A percentile compares a stretch with the other conserved stretches of the same genome.
phyloP scores from a whole-genome alignment of 2,888 invertebrate genomes.

The Platycheirus albimanus region DNA sequence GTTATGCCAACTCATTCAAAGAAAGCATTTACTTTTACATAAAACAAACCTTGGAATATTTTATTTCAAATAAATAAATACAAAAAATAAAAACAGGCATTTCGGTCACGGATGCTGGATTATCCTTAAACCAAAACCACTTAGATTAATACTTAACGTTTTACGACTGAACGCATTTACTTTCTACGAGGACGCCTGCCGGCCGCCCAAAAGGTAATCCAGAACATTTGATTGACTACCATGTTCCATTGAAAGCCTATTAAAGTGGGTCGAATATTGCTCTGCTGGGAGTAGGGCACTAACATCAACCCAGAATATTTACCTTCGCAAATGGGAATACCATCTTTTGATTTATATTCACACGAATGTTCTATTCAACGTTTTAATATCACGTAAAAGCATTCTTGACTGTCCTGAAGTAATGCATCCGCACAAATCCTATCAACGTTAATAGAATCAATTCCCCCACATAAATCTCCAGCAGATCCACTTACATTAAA shows the following conservation, averaged over 20 bases:
- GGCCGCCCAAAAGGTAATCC: not conserved
- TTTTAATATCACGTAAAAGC: not conserved
- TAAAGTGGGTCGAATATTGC: not conserved
- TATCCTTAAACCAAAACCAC: not conserved
- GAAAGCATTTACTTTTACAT: too few species aligned
- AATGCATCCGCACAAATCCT: slow-evolving; percentile 21
- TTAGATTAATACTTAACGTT: not conserved
- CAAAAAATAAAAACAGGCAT: not conserved
- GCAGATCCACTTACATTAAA: slow-evolving; percentile 58
- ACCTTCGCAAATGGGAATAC: not conserved
- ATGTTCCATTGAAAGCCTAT: not conserved
- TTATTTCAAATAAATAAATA: too few species aligned
- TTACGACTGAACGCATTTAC: not conserved
- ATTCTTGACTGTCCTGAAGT: slow-evolving; percentile 1
- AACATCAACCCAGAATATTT: not conserved
- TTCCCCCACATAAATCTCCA: slow-evolving; percentile 28
- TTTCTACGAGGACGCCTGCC: not conserved
- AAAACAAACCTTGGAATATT: too few species aligned
- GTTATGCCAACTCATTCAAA: too few species aligned
- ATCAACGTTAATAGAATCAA: slow-evolving; percentile 50
- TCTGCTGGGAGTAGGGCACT: not conserved
- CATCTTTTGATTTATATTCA: not conserved
- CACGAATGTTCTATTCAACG: not conserved
- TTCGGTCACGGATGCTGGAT: not conserved
- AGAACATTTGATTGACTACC: not conserved